These are phyloP conservation scores for Alloplasta piceator DNA, from an alignment of 2,888 invertebrate species.

Conservation along the genomic window DNA sequence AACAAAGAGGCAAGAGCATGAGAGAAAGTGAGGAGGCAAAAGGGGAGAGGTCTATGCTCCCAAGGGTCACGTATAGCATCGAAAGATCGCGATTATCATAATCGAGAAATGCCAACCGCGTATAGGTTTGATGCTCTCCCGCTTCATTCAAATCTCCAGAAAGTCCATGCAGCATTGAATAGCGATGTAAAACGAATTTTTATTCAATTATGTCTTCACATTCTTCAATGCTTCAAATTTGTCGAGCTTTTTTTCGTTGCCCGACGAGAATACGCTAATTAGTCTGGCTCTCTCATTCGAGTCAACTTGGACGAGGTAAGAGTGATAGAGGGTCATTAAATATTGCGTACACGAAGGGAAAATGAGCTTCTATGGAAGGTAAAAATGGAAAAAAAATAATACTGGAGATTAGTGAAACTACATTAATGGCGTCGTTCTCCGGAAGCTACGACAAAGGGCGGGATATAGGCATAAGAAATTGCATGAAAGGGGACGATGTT, in stretches of 20 bases:
- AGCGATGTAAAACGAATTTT: neutral
- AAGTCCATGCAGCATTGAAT: no score
- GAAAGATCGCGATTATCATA: slow-evolving; percentile 61
- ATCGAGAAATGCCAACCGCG: slow-evolving; percentile 46
- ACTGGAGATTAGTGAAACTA: slow-evolving; percentile 36
- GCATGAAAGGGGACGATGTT: slow-evolving; percentile 6
- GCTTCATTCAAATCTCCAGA: neutral
- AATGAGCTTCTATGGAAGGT: neutral
- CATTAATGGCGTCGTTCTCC: slow-evolving; percentile 37
- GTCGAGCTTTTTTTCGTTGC: neutral
- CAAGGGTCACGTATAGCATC: slow-evolving; percentile 61
- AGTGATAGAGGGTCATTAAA: slow-evolving; percentile 35
- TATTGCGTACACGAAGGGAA: slow-evolving; percentile 14
- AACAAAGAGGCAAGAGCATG: slow-evolving; percentile 50
- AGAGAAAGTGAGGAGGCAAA: neutral
- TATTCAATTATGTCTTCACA: neutral
- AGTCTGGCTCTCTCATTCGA: neutral
- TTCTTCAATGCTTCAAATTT: neutral
- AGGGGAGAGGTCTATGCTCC: slow-evolving; percentile 36
- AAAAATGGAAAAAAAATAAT: slow-evolving; percentile 34
- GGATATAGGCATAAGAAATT: neutral
- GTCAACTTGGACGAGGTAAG: neutral
- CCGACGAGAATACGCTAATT: slow-evolving; percentile 23
- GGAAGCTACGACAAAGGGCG: slow-evolving; percentile 38
- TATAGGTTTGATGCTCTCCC: neutral